Percentiles rank a stretch among this genome's conserved stretches.
These are phyloP conservation scores for Hozukius guyotensis DNA, from an alignment of 2,797 vertebrate genomes.

Conservation along the genomic window DNA sequence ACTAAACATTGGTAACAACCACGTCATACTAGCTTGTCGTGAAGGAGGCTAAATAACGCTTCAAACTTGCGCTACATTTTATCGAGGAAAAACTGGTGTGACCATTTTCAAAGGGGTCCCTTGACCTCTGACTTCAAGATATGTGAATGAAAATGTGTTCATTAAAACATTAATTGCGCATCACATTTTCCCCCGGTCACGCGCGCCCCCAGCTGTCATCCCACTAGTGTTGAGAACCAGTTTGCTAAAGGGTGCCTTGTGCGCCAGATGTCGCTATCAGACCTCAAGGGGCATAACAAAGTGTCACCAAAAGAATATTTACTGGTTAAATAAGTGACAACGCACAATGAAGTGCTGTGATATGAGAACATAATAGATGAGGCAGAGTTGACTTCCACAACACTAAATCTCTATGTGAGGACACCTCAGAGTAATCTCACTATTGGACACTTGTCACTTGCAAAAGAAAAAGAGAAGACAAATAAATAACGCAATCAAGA, in stretches of 20 bases:
- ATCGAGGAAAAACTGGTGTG: no score
- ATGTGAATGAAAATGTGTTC: rapidly evolving
- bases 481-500: neutral
- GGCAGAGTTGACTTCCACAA: neutral
- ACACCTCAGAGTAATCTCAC: neutral
- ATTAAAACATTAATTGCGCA: no score
- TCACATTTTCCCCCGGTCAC: rapidly evolving
- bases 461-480: neutral
- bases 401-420: neutral
- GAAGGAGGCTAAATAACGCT: no score
- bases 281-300: no score
- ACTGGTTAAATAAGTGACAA: neutral
- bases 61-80: no score
- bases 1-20: no score
- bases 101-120: no score
- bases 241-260: no score
- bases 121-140: no score
- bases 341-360: neutral
- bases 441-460: neutral
- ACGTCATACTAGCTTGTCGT: no score
- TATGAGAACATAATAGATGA: neutral
- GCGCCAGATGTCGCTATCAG: no score
- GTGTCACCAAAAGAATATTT: neutral
- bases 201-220: rapidly evolving
- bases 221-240: no score